phyloP scores from a whole-genome alignment of 2,888 invertebrate species.

The Cloeon dipterum region DNA sequence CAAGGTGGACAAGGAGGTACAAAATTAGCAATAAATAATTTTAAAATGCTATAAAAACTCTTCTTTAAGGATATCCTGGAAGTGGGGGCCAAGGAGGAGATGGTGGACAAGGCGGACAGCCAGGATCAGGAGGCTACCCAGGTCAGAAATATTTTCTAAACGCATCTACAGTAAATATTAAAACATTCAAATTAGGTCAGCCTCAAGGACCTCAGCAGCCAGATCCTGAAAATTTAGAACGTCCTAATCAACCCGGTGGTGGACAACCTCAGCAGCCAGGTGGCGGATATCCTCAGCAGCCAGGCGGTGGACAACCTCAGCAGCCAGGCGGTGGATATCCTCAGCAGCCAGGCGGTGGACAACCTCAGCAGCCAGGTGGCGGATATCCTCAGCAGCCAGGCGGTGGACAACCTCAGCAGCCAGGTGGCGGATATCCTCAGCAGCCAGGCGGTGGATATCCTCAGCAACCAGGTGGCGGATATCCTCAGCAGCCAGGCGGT shows the following conservation, averaged over 20 bases:
- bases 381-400: not conserved
- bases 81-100: not conserved
- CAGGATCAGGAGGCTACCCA: too few species aligned
- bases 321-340: not conserved
- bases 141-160: not conserved
- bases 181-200: not conserved
- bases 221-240: not conserved
- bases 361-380: not conserved
- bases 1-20: slow-evolving; percentile 13
- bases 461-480: not conserved
- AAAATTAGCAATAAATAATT: too few species aligned
- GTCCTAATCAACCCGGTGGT: slow-evolving; percentile 1
- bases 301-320: not conserved
- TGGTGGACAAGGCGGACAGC: too few species aligned
- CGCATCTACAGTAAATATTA: not conserved
- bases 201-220: not conserved
- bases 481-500: not conserved
- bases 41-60: too few species aligned
- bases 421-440: not conserved
- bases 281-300: not conserved
- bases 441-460: not conserved
- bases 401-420: not conserved
- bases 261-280: not conserved
- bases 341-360: not conserved
- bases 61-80: not conserved